Evolutionary conservation across 2,113 vertebrate species (phyloP).

Genomic region (Mohoua ochrocephala): DNA sequence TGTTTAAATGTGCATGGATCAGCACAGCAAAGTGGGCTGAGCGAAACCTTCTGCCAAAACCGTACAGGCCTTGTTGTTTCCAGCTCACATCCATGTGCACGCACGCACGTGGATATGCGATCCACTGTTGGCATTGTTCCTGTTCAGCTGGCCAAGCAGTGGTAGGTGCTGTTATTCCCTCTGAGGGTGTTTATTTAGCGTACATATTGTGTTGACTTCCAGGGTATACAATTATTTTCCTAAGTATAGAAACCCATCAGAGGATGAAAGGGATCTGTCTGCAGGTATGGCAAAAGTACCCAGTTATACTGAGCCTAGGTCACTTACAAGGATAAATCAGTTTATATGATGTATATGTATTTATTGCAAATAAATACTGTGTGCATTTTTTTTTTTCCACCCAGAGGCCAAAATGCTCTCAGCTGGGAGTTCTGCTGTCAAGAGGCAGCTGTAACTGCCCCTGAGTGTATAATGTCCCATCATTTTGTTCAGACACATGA

Average conservation of each 20-base stretch:
- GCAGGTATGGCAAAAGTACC: background rate
- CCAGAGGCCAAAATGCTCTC: background rate
- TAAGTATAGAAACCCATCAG: background rate
- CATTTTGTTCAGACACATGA: background rate
- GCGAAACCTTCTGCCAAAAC: background rate
- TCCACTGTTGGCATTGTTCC: fast-evolving
- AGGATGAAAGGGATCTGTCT: background rate
- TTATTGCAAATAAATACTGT: background rate
- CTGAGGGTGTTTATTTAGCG: background rate
- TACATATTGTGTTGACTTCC: background rate
- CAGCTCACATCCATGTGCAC: background rate
- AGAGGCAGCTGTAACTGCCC: background rate
- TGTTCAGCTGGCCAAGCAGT: background rate
- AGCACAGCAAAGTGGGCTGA: background rate
- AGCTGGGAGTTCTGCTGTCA: background rate
- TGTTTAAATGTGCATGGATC: background rate
- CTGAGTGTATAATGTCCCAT: background rate
- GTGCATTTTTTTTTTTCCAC: background rate
- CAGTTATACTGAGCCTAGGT: background rate
- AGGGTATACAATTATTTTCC: background rate
- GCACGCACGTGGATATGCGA: fast-evolving
- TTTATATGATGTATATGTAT: background rate
- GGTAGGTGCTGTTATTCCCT: background rate
- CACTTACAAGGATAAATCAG: background rate
- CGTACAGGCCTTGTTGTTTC: background rate